Evolutionary conservation across 1,140 invertebrate species (phyloP), one percentile per base, ranked within the genome.

Genomic region (Orchestia grillus): DNA sequence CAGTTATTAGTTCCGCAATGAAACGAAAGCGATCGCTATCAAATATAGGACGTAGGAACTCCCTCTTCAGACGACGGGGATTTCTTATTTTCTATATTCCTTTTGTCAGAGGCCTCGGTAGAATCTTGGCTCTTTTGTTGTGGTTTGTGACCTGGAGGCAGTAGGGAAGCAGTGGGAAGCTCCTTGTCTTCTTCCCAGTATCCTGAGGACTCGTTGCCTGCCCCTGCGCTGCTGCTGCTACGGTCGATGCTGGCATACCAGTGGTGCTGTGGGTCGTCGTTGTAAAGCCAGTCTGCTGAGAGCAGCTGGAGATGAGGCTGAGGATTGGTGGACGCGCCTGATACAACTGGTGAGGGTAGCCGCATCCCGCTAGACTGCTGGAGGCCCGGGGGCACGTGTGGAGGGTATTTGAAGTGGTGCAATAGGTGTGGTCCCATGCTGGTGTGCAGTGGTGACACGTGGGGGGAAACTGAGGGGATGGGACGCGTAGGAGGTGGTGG

Each of bases 151-250:
- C 92, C 92, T 6, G 92, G 92, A 44, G 92, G 92, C 92, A 94
- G 92, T n/a, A 94, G 44, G 44, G 92, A 94, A 40, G 92, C 44
- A 40, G 92, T 94, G 43, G 92, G 92, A 42, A 94, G 44, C 44
- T 94, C 92, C 92, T 94, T 94, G 92, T 94, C 92, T 45, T 94
- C 92, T 44, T 94, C 92, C 92, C 92, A 94, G 92, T 94, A 94
- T 11, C 92, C 92, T 40, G 92, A 94, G 40, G 92, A 94, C 92
- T 94, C 92, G 92, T 94, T 94, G 44, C 92, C 92, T 0, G 92
- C 92, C 8, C 92, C 92, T 42, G 92, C 92, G 92, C 92, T 94
- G 92, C 92, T 94, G 92, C 92, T 94, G 92, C 92, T 94, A n/a
- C 92, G 92, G 92, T 94, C 92, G 43, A 94, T 94, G 92, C 92